phyloP scores from a whole-genome alignment of 2,113 vertebrate genomes.

The Athene cunicularia region DNA sequence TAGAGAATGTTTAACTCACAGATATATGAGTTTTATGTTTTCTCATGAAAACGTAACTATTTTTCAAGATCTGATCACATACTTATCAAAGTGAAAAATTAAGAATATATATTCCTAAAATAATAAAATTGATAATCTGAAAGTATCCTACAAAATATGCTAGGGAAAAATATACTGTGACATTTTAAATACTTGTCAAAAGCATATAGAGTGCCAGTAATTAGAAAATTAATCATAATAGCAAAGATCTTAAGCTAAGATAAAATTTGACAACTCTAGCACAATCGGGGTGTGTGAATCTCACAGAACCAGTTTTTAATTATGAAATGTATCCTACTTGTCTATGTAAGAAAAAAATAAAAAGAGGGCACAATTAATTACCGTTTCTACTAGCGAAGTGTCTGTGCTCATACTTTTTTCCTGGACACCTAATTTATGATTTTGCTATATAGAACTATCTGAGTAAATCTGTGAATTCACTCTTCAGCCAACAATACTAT shows the following conservation, averaged over 20 bases:
- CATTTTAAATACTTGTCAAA: neutral
- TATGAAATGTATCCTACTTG: neutral
- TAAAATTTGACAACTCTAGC: neutral
- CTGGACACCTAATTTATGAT: neutral
- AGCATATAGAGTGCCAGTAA: neutral
- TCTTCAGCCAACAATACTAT: neutral
- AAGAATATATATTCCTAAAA: neutral
- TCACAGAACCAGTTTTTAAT: neutral
- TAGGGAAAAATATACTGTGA: neutral
- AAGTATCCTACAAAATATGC: neutral
- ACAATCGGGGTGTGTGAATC: neutral
- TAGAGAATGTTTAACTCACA: neutral
- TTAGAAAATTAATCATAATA: neutral
- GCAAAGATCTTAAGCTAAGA: neutral
- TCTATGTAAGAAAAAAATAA: neutral
- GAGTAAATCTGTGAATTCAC: neutral
- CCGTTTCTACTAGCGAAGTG: neutral
- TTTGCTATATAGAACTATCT: neutral
- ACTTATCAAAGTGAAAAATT: neutral
- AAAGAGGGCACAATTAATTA: accelerated
- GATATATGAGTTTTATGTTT: no score
- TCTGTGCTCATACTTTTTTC: neutral
- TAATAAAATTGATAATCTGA: neutral
- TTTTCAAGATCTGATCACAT: neutral
- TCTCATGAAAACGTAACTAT: neutral